Percentiles rank a stretch among this genome's conserved stretches.
These are phyloP conservation scores for Halichoeres trimaculatus DNA, from an alignment of 2,113 vertebrate species.

Conservation along the genomic window DNA sequence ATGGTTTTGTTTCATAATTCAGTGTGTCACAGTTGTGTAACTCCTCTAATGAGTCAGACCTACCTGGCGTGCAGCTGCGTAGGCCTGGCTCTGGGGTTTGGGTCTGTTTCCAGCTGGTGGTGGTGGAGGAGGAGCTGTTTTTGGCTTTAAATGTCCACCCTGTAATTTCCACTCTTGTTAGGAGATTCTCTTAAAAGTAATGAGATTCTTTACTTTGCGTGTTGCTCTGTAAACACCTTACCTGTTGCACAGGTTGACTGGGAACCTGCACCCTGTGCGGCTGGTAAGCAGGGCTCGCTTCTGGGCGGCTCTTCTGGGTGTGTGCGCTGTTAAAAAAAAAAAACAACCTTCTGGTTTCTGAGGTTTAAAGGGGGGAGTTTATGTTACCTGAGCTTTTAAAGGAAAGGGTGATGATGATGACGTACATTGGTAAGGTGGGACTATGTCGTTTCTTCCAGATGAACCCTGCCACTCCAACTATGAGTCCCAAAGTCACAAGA, in stretches of 20 bases:
- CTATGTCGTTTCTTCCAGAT: slow-evolving; percentile 66
- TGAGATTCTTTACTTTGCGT: too few relatives aligned
- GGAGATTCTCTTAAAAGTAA: background rate
- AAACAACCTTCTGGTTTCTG: background rate
- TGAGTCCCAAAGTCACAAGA: slow-evolving; percentile 57
- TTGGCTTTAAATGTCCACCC: slow-evolving; percentile 37
- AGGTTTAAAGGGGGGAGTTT: background rate
- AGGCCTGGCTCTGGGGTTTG: slow-evolving; percentile 49
- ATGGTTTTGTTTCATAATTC: too few relatives aligned
- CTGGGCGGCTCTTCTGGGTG: slow-evolving; percentile 36
- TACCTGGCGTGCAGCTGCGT: slow-evolving; percentile 76
- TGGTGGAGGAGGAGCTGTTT: slow-evolving; percentile 74
- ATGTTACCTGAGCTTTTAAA: background rate
- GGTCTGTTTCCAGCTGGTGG: slow-evolving; percentile 62
- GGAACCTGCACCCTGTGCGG: background rate
- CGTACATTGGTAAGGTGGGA: slow-evolving; percentile 56
- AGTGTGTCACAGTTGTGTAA: too few relatives aligned
- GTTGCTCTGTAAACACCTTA: slow-evolving; percentile 10
- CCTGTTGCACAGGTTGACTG: slow-evolving; percentile 31
- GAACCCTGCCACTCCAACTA: slow-evolving; percentile 28
- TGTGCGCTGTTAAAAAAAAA: slow-evolving; percentile 36
- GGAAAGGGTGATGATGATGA: background rate
- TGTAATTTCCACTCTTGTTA: slow-evolving; percentile 12
- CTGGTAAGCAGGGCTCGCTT: background rate
- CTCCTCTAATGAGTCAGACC: background rate